Evolutionary conservation across 2,888 invertebrate genomes (phyloP), one percentile per base, ranked within the genome.

Genomic region (Spisula subtruncata): DNA sequence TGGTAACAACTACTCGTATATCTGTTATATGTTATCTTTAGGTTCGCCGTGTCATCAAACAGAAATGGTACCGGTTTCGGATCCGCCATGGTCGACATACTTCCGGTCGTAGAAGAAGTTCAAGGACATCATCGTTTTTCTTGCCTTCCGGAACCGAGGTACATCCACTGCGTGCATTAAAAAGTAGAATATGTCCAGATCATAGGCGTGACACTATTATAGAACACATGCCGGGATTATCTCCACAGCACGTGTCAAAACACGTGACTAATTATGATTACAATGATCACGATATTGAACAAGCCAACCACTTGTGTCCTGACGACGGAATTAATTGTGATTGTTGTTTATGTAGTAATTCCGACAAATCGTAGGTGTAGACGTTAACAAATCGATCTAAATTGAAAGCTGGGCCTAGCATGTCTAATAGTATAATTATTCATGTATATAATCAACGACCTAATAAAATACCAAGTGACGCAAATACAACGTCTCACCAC

Each of bases 71-170:
- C 51, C 91, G 96, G 29, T 96, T 95, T 89, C 94, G 94, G 75
- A 93, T 95, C 25, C 94, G 93, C 56, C 92, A 95, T 32, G 93
- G 95, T 81, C 91, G 94, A 56, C 92, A 92, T 75, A 91, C 88
- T n/a, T 41, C 89, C 48, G 91, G 94, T 56, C 91, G 94, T 25
- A 90, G 95, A 51, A 90, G 96, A 32, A 94, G 95, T 83, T 94
- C 95, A n/a, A 95, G 96, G 35, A 90, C 95, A 81, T 95, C 95
- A 5, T 96, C 96, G 8, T 95, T 95, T 0, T 95, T 94, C 86
- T 94, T 95, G 60, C 91, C 95, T n/a, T 94, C 95, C 12, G 95
- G 95, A 85, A 95, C 95, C 25, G 96, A 96, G 94, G 95, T 95
- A 94, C 92, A 93, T 86, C 93, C 93, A 51, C 91, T 93, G 87